Percentiles rank a stretch among this genome's conserved stretches.
Conservation (phyloP, 1,140 invertebrate species). For the Odontomachus brunneus region DNA sequence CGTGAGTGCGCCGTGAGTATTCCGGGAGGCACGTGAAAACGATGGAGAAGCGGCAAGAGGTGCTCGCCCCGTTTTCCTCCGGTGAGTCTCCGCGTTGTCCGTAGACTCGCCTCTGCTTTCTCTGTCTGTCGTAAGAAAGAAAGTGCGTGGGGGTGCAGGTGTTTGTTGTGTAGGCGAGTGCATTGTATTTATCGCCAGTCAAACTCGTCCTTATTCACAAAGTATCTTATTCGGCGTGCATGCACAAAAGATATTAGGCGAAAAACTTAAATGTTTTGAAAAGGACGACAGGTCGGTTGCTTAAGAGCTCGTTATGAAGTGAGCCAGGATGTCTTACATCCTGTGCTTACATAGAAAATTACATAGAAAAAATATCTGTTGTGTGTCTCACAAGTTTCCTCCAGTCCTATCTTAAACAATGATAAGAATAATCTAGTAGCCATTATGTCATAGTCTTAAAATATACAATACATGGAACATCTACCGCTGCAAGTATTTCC, state of each 20-base stretch:
- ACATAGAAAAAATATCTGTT: neutral
- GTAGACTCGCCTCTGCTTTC: slow-evolving; percentile 45
- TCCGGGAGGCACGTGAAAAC: slow-evolving; percentile 53
- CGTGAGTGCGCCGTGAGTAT: slow-evolving; percentile 6
- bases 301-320: too few relatives aligned
- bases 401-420: neutral
- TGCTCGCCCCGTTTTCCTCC: slow-evolving; percentile 82
- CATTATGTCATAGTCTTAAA: slow-evolving; percentile 26
- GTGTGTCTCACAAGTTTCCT: neutral
- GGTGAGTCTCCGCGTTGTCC: slow-evolving; percentile 76
- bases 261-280: too few relatives aligned
- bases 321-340: too few relatives aligned
- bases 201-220: neutral
- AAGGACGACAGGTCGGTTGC: too few relatives aligned
- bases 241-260: too few relatives aligned
- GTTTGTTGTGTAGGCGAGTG: slow-evolving; percentile 33
- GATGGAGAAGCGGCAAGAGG: slow-evolving; percentile 83
- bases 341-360: too few relatives aligned
- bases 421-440: slow-evolving; percentile 20
- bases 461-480: neutral
- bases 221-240: neutral
- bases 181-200: neutral
- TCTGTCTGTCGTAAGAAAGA: slow-evolving; percentile 61
- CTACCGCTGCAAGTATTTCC: neutral
- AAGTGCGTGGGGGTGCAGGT: neutral